These are phyloP conservation scores for Ailuropoda melanoleuca DNA, from an alignment of 2,113 vertebrate genomes.

Conservation along the genomic window DNA sequence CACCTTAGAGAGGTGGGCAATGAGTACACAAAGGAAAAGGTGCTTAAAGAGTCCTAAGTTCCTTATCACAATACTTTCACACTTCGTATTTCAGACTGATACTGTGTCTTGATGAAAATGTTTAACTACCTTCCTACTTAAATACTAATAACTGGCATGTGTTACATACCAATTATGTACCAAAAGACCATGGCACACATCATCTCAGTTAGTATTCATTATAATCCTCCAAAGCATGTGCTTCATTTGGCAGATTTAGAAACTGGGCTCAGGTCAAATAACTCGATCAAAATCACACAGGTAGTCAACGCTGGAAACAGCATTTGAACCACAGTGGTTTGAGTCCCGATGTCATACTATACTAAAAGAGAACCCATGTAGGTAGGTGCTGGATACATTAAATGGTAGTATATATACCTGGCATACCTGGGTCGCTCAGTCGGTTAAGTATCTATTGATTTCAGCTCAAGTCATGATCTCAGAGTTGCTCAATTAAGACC, in stretches of 20 bases:
- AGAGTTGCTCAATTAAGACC: not conserved
- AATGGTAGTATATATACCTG: not conserved
- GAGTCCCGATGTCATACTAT: not conserved
- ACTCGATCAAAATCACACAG: not conserved
- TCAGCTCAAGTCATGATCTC: not conserved
- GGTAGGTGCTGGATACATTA: not conserved
- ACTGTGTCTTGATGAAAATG: not conserved
- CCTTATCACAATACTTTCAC: not conserved
- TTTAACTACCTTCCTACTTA: not conserved
- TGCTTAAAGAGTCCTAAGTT: not conserved
- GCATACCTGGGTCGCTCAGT: not conserved
- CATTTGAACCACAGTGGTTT: not conserved
- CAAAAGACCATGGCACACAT: not conserved
- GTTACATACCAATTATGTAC: not conserved
- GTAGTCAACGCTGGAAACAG: not conserved
- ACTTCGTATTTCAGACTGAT: not conserved
- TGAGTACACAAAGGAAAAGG: not conserved
- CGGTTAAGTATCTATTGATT: not conserved
- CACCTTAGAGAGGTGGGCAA: not conserved
- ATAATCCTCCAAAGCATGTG: not conserved
- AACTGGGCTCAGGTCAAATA: not conserved
- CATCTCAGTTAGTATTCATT: not conserved
- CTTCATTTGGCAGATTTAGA: slow-evolving; percentile 1
- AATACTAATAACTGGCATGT: not conserved
- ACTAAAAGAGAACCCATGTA: not conserved